These are phyloP conservation scores for Pluvianellus socialis DNA, from an alignment of 2,113 vertebrate species.

Conservation along the genomic window DNA sequence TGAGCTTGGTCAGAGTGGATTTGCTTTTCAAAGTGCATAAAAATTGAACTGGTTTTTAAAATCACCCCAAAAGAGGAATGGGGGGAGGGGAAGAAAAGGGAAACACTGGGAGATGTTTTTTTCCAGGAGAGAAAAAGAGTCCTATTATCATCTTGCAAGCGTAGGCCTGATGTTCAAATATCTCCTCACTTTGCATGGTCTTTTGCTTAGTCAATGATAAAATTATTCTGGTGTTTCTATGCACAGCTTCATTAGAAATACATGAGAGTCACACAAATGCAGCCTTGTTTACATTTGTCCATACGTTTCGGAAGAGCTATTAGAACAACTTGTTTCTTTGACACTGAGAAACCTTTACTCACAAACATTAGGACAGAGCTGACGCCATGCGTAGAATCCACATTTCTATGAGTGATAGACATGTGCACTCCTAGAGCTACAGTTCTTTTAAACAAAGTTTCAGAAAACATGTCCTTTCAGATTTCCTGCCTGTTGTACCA, in stretches of 20 bases:
- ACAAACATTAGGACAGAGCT: neutral
- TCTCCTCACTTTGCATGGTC: neutral
- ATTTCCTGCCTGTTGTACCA: slow-evolving; percentile 9
- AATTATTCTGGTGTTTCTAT: neutral
- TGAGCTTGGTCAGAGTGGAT: neutral
- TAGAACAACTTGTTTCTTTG: neutral
- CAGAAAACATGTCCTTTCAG: neutral
- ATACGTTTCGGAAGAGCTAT: neutral
- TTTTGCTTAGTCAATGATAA: neutral
- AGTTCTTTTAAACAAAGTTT: neutral
- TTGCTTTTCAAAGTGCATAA: neutral
- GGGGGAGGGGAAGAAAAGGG: neutral
- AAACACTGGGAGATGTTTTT: neutral
- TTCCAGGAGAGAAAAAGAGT: neutral
- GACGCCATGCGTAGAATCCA: neutral
- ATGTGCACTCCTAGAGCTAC: neutral
- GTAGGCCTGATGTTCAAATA: neutral
- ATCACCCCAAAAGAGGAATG: neutral
- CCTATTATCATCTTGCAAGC: neutral
- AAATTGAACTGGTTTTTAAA: neutral
- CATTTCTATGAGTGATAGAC: neutral
- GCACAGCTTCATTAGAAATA: neutral
- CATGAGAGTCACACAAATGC: neutral
- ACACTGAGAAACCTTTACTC: neutral
- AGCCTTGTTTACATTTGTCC: neutral